Conservation (phyloP, 2,797 vertebrate species). For the Propithecus perrieri region DNA sequence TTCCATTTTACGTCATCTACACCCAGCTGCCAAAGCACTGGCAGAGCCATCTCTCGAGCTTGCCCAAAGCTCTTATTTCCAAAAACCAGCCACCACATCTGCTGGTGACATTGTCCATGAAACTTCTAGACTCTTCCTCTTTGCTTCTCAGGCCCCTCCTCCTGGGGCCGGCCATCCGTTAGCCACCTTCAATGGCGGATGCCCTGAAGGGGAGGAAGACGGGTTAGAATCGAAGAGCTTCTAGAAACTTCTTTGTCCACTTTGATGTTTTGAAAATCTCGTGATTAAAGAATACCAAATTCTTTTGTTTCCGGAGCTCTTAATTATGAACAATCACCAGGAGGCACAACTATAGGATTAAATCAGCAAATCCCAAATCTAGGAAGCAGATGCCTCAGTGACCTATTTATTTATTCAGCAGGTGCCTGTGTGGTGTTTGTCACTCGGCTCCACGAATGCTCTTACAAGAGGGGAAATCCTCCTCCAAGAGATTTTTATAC, state of each 20-base stretch:
- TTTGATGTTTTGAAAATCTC: conserved; percentile 46
- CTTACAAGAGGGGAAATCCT: background rate
- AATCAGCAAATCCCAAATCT: background rate
- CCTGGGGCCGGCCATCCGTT: background rate
- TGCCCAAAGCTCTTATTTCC: background rate
- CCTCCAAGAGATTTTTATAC: background rate
- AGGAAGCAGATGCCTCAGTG: background rate
- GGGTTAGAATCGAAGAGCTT: conserved; percentile 13
- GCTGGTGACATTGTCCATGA: fast-evolving
- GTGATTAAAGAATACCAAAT: background rate
- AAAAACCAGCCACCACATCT: background rate
- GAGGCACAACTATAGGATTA: background rate
- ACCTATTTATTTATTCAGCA: background rate
- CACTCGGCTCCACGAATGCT: fast-evolving
- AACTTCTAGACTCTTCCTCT: fast-evolving
- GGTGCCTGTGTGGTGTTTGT: fast-evolving
- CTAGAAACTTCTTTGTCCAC: background rate
- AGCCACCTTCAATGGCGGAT: background rate
- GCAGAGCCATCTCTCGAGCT: background rate
- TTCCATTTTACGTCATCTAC: background rate
- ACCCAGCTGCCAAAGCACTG: background rate
- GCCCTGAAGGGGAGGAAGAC: fast-evolving
- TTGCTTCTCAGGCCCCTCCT: background rate
- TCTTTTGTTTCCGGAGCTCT: background rate
- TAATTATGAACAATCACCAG: background rate